phyloP scores from a whole-genome alignment of 1,140 invertebrate genomes.

The Lepidurus apus region DNA sequence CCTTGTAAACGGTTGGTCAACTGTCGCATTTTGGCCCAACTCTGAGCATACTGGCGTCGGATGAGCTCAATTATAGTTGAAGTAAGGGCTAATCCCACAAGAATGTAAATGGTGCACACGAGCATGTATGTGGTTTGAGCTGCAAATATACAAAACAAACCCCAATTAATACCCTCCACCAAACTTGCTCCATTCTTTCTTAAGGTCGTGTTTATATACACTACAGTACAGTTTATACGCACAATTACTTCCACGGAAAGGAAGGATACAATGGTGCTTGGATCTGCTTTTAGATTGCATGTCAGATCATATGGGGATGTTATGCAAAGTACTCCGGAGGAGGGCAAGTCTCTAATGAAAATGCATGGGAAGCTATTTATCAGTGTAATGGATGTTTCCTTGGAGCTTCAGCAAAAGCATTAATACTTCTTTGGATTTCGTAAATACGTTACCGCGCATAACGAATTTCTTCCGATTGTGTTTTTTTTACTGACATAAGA shows the following conservation, averaged over 20 bases:
- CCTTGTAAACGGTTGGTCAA: slow-evolving; percentile 52
- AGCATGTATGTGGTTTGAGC: slow-evolving; percentile 81
- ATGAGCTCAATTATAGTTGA: slow-evolving; percentile 91
- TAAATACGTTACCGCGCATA: not conserved
- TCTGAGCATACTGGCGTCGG: slow-evolving; percentile 72
- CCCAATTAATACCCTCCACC: too few species aligned
- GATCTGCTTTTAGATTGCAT: too few species aligned
- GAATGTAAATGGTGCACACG: slow-evolving; percentile 82
- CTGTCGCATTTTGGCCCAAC: slow-evolving; percentile 62
- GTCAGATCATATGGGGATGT: too few species aligned
- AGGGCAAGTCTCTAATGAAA: too few species aligned
- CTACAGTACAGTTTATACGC: too few species aligned
- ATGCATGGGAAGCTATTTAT: too few species aligned
- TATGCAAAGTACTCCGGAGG: too few species aligned
- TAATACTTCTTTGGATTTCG: not conserved
- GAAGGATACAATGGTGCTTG: too few species aligned
- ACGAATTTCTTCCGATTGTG: not conserved
- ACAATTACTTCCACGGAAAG: too few species aligned
- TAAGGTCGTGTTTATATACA: too few species aligned
- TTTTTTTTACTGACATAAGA: not conserved
- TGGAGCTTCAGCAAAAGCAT: not conserved
- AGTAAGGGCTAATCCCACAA: slow-evolving; percentile 86
- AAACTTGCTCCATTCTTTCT: too few species aligned
- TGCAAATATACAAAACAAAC: slow-evolving; percentile 44
- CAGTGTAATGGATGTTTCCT: too few species aligned